phyloP scores from a whole-genome alignment of 2,888 invertebrate genomes.

The Tetranychus truncatus region DNA sequence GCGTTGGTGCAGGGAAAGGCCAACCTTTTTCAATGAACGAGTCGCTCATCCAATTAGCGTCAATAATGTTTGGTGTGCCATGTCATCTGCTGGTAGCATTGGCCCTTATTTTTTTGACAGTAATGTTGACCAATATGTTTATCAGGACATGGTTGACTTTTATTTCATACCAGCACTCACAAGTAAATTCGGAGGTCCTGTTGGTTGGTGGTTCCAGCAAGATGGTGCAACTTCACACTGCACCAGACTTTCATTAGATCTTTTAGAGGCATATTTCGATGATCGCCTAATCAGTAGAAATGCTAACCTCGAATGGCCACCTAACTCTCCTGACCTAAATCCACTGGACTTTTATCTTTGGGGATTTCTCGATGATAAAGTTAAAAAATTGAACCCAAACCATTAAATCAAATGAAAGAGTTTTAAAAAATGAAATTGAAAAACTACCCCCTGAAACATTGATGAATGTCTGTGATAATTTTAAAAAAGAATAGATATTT shows the following conservation, averaged over 20 bases:
- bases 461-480: too few relatives aligned
- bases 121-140: slow-evolving; percentile 1
- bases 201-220: background rate
- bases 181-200: background rate
- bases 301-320: background rate
- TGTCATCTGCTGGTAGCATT: background rate
- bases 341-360: too few relatives aligned
- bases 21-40: background rate
- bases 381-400: too few relatives aligned
- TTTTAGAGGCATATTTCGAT: background rate
- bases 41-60: background rate
- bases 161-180: background rate
- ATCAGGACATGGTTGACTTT: background rate
- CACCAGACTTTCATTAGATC: background rate
- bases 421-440: too few relatives aligned
- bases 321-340: too few relatives aligned
- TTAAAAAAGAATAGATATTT: too few relatives aligned
- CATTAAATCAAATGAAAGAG: too few relatives aligned
- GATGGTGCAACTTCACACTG: background rate
- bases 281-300: background rate
- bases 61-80: background rate
- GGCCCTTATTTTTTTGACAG: background rate
- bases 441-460: too few relatives aligned
- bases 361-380: too few relatives aligned
- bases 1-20: background rate